Evolutionary conservation across 2,888 invertebrate genomes (phyloP).

Genomic region (Anorthoa munda): DNA sequence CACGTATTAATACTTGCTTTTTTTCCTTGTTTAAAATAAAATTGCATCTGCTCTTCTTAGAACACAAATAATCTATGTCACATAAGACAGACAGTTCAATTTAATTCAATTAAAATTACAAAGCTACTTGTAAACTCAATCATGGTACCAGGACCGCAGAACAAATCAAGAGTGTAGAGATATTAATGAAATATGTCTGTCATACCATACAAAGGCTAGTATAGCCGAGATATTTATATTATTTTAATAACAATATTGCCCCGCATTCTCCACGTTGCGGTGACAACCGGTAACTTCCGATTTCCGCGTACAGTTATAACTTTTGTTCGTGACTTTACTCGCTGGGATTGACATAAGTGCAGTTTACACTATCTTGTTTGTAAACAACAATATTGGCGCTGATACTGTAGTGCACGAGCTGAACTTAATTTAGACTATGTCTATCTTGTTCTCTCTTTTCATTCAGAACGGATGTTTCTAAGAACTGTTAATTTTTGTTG

Average conservation of each 20-base stretch:
- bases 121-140: neutral
- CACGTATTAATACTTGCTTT: neutral
- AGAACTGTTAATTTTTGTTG: neutral
- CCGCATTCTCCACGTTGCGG: slow-evolving; percentile 35
- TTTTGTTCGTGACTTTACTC: slow-evolving; percentile 43
- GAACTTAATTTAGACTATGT: neutral
- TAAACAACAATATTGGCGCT: slow-evolving; percentile 16
- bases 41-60: neutral
- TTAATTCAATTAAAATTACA: slow-evolving; percentile 5
- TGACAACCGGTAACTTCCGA: slow-evolving; percentile 55
- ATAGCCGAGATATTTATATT: slow-evolving; percentile 36
- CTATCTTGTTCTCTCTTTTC: neutral
- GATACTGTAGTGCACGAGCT: neutral
- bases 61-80: too few relatives aligned
- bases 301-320: slow-evolving; percentile 53
- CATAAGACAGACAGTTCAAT: neutral
- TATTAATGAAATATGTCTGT: slow-evolving; percentile 24
- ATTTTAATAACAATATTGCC: slow-evolving; percentile 47
- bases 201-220: slow-evolving; percentile 11
- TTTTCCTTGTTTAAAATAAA: neutral
- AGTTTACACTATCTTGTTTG: slow-evolving; percentile 10
- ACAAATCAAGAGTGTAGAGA: slow-evolving; percentile 20
- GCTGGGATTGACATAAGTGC: neutral
- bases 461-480: neutral
- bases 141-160: slow-evolving; percentile 3